Evolutionary conservation across 2,797 vertebrate genomes (phyloP).

Genomic region (Vultur gryphus): DNA sequence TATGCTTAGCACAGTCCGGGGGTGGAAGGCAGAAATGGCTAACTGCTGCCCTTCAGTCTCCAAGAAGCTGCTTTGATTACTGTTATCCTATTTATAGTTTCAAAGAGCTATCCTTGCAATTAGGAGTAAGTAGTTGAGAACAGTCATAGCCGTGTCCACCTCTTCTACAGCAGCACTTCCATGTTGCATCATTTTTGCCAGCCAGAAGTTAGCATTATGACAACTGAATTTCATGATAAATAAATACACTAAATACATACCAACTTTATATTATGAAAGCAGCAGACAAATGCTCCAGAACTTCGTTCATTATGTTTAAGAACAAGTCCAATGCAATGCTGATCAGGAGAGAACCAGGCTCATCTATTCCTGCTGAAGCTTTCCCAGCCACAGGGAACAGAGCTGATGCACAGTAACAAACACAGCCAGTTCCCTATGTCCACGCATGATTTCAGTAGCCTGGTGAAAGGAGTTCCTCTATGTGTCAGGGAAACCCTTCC

Average conservation of each 20-base stretch:
- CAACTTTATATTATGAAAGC: neutral
- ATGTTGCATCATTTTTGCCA: neutral
- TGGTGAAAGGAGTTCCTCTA: neutral
- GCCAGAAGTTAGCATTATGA: neutral
- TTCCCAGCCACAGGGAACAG: neutral
- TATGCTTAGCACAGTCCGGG: neutral
- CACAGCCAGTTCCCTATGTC: neutral
- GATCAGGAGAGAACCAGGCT: neutral
- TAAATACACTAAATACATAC: neutral
- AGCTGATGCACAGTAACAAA: neutral
- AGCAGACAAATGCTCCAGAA: neutral
- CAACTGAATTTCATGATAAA: neutral
- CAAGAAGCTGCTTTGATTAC: neutral
- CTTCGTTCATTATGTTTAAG: neutral
- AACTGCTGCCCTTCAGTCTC: slow-evolving; percentile 23
- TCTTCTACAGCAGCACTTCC: neutral
- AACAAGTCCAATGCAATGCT: neutral
- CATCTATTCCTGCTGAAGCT: neutral
- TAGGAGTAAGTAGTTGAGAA: neutral
- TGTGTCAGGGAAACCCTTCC: neutral
- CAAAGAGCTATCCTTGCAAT: neutral
- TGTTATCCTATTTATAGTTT: neutral
- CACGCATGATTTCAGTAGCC: neutral
- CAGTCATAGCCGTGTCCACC: neutral
- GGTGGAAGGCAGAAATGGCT: slow-evolving; percentile 22